phyloP scores from a whole-genome alignment of 2,113 vertebrate species.

The Erinaceus europaeus region DNA sequence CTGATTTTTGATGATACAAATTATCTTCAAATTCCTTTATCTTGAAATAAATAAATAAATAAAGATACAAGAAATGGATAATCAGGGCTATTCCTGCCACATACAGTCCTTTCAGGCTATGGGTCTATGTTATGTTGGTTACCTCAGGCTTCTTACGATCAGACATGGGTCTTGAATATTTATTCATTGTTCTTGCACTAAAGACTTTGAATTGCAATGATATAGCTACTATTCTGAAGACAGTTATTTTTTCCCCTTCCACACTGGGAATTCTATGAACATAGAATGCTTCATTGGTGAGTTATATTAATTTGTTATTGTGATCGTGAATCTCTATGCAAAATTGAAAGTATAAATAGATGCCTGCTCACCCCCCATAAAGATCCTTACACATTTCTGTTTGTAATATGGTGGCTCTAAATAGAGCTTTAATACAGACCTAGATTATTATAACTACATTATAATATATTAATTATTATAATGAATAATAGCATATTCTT shows the following conservation, averaged over 20 bases:
- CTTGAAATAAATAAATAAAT: too few species aligned
- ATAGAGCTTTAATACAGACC: background rate
- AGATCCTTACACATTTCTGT: background rate
- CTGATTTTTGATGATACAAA: too few species aligned
- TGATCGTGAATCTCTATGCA: background rate
- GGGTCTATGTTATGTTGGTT: too few species aligned
- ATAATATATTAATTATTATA: background rate
- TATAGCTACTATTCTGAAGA: background rate
- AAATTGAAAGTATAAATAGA: background rate
- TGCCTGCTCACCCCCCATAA: background rate
- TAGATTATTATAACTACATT: background rate
- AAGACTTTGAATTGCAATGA: too few species aligned
- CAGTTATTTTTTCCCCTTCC: background rate
- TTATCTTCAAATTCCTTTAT: too few species aligned
- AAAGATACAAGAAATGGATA: too few species aligned
- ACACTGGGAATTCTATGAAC: background rate
- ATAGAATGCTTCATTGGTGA: background rate
- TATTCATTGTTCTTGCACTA: too few species aligned
- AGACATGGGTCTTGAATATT: too few species aligned
- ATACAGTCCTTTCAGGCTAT: too few species aligned
- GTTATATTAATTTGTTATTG: background rate
- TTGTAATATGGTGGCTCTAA: background rate
- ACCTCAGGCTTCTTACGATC: too few species aligned
- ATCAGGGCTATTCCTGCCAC: too few species aligned
- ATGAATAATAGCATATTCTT: too few species aligned